phyloP scores from a whole-genome alignment of 2,113 vertebrate genomes.

The Garra rufa region DNA sequence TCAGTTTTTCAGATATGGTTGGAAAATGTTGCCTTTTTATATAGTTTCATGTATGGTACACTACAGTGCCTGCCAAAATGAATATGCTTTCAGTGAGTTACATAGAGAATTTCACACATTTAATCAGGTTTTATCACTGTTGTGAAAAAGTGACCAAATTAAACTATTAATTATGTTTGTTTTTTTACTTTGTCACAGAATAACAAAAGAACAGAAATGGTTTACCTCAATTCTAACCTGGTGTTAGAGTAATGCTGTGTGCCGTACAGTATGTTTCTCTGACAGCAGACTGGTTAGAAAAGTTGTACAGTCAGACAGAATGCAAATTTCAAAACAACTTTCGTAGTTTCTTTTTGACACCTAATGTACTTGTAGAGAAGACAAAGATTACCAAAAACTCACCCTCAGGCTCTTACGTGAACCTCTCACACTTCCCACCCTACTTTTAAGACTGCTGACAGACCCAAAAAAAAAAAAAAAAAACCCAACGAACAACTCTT shows the following conservation, averaged over 20 bases:
- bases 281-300: background rate
- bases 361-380: no score
- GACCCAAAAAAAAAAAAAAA: background rate
- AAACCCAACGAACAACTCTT: background rate
- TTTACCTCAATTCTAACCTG: background rate
- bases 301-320: background rate
- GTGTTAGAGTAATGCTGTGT: background rate
- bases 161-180: background rate
- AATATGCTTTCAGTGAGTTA: background rate
- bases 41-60: no score
- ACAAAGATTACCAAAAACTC: background rate
- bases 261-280: background rate
- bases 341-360: background rate
- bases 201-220: background rate
- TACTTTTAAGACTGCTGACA: slow-evolving; percentile 9
- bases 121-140: background rate
- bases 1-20: no score
- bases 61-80: background rate
- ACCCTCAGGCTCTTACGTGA: background rate
- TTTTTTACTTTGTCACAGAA: background rate
- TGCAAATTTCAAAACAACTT: background rate
- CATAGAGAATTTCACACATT: background rate
- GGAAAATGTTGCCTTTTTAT: no score
- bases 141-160: background rate
- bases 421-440: background rate